These are phyloP conservation scores for Brachyrhaphis roseni DNA, from an alignment of 2,797 vertebrate genomes.

Conservation along the genomic window DNA sequence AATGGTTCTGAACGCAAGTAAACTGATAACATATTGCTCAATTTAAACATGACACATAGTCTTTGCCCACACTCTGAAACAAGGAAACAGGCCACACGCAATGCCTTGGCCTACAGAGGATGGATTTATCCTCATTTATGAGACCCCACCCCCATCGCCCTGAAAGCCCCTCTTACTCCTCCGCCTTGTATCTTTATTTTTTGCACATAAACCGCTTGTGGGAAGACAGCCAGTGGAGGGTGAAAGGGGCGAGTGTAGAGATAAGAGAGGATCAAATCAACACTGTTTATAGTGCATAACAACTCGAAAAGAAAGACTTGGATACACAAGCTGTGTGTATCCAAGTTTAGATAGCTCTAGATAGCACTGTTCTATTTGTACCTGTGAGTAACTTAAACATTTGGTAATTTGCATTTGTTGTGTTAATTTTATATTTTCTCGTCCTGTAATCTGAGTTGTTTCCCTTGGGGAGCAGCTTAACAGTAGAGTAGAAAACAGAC, in stretches of 20 bases:
- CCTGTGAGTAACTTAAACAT: constrained; percentile 10
- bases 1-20: constrained; percentile 29
- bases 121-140: constrained; percentile 49
- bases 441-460: constrained; percentile 27
- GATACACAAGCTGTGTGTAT: background rate
- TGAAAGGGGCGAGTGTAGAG: constrained; percentile 44
- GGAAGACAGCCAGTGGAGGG: constrained; percentile 48
- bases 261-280: constrained; percentile 34
- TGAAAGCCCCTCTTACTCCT: background rate
- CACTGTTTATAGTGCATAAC: constrained; percentile 20
- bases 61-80: constrained; percentile 13
- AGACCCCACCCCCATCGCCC: constrained; percentile 38
- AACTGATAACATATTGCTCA: constrained; percentile 49
- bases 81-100: constrained; percentile 40
- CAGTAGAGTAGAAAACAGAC: constrained; percentile 33
- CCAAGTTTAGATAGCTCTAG: constrained; percentile 1
- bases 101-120: constrained; percentile 35
- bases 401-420: constrained; percentile 29
- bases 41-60: constrained; percentile 43
- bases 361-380: constrained; percentile 1
- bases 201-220: constrained; percentile 66
- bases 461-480: constrained; percentile 38
- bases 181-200: constrained; percentile 43
- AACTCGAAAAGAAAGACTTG: constrained; percentile 2
- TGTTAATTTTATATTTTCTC: constrained; percentile 43